phyloP scores from a whole-genome alignment of 2,113 vertebrate genomes.

The Herpailurus yagouaroundi region DNA sequence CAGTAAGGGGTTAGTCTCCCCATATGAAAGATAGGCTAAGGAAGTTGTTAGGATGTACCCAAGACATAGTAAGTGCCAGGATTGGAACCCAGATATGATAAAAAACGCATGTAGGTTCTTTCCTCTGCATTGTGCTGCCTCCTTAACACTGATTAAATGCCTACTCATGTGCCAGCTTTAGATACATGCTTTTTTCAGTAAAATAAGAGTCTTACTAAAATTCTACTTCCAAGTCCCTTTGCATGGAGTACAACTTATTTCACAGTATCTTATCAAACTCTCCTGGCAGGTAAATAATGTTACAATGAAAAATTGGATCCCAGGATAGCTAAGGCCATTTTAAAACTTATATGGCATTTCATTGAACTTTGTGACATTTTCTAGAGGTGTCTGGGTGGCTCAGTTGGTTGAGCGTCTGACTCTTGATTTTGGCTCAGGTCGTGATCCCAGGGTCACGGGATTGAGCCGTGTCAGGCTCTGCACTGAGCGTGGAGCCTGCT shows the following conservation, averaged over 20 bases:
- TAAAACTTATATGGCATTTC: not conserved
- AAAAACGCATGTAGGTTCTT: not conserved
- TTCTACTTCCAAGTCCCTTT: not conserved
- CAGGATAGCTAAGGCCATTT: not conserved
- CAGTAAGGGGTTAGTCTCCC: not conserved
- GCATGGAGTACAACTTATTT: not conserved
- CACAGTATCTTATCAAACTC: not conserved
- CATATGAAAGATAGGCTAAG: not conserved
- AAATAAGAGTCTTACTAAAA: not conserved
- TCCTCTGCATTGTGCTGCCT: not conserved
- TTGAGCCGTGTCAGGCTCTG: too few species aligned
- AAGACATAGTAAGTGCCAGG: not conserved
- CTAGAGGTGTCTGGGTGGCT: too few species aligned
- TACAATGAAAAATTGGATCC: conserved; percentile 16
- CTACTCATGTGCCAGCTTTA: not conserved
- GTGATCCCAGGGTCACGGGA: too few species aligned
- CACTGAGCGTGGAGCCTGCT: too few species aligned
- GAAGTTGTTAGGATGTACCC: not conserved
- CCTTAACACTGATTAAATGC: not conserved
- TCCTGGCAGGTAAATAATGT: not conserved
- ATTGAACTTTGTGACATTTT: not conserved
- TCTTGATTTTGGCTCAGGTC: too few species aligned
- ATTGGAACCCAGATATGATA: not conserved
- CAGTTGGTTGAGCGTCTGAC: too few species aligned
- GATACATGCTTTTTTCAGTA: not conserved